A percentile compares a stretch with the other conserved stretches of the same genome.
Evolutionary conservation across 1,140 invertebrate species (phyloP).

Genomic region (Drosophila erecta): DNA sequence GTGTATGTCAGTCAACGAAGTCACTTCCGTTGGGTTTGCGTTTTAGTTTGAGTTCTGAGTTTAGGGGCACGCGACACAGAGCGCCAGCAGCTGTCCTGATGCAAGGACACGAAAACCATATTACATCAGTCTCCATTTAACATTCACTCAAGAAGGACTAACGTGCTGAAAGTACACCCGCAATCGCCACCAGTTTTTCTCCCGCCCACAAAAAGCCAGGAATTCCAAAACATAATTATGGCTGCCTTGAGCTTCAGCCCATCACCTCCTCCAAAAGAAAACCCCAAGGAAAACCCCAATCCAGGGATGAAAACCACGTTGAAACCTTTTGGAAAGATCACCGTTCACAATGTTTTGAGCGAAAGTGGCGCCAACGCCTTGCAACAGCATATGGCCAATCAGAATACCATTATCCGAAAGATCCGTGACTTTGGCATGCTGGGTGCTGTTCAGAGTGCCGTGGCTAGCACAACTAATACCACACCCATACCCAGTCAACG

Average conservation of each 20-base stretch:
- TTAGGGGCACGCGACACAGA: slow-evolving; percentile 84
- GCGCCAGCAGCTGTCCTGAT: slow-evolving; percentile 79
- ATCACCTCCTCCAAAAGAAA: slow-evolving; percentile 31
- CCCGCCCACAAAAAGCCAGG: neutral
- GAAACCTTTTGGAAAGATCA: slow-evolving; percentile 78
- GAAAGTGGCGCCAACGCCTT: slow-evolving; percentile 73
- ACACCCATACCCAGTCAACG: slow-evolving; percentile 11
- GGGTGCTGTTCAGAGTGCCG: slow-evolving; percentile 69
- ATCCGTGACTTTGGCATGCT: slow-evolving; percentile 82
- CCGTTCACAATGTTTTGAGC: slow-evolving; percentile 77
- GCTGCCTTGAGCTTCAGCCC: slow-evolving; percentile 63
- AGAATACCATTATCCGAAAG: slow-evolving; percentile 79
- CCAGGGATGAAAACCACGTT: slow-evolving; percentile 15
- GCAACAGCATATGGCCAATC: slow-evolving; percentile 67
- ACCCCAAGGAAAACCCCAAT: slow-evolving; percentile 19
- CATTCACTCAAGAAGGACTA: slow-evolving; percentile 2
- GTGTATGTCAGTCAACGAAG: slow-evolving; percentile 76
- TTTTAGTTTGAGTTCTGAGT: slow-evolving; percentile 57
- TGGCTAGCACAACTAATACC: slow-evolving; percentile 12
- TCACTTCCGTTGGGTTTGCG: slow-evolving; percentile 71
- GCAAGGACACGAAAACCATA: slow-evolving; percentile 10
- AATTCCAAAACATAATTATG: slow-evolving; percentile 28
- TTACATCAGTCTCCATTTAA: slow-evolving; percentile 24
- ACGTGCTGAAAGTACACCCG: slow-evolving; percentile 4
- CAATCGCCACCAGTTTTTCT: neutral